Conservation (phyloP, 1,140 invertebrate species). For the Tetragnatha versicolor region DNA sequence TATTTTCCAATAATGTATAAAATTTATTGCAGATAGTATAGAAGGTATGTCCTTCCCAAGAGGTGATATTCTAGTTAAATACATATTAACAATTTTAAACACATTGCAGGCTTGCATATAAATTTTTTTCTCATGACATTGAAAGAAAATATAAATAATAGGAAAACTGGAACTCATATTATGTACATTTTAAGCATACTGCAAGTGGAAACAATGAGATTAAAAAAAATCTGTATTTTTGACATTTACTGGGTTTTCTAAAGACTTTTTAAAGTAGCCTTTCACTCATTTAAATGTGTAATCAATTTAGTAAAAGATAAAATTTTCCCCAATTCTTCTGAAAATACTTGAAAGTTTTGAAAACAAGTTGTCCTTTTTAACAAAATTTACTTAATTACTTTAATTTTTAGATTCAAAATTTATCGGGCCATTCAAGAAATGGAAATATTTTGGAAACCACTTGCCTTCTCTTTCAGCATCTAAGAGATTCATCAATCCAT, state of each 20-base stretch:
- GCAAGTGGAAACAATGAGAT: too few relatives aligned
- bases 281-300: too few relatives aligned
- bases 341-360: background rate
- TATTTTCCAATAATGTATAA: background rate
- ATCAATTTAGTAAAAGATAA: too few relatives aligned
- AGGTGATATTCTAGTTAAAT: too few relatives aligned
- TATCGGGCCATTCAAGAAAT: background rate
- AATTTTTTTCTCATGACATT: background rate
- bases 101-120: background rate
- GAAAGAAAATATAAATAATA: background rate
- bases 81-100: background rate
- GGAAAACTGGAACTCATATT: background rate
- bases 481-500: constrained; percentile 69
- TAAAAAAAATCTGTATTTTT: too few relatives aligned
- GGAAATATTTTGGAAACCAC: background rate
- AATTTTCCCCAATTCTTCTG: too few relatives aligned
- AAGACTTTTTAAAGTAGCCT: too few relatives aligned
- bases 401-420: background rate
- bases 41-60: too few relatives aligned
- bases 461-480: constrained; percentile 62
- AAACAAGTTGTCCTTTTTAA: background rate
- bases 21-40: too few relatives aligned
- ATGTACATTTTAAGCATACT: too few relatives aligned
- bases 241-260: too few relatives aligned
- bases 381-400: background rate